A percentile compares a stretch with the other conserved stretches of the same genome.
phyloP scores from a whole-genome alignment of 2,888 invertebrate genomes.

The Agrotis ipsilon region DNA sequence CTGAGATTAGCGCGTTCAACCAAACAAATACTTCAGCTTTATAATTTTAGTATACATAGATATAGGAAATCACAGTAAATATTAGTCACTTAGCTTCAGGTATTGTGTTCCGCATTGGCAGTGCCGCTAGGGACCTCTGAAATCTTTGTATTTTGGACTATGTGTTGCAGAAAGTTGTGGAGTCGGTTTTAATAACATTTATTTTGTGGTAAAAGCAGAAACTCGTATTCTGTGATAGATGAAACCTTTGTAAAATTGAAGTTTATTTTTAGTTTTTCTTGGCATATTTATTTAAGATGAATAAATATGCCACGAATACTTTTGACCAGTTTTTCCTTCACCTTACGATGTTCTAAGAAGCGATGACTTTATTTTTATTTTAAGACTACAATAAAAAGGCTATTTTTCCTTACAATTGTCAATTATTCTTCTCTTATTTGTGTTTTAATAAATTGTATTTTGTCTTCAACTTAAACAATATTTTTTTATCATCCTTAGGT shows the following conservation, averaged over 20 bases:
- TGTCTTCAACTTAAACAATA: too few relatives aligned
- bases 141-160: slow-evolving; percentile 31
- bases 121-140: slow-evolving; percentile 20
- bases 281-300: too few relatives aligned
- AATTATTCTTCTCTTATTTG: too few relatives aligned
- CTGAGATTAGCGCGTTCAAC: too few relatives aligned
- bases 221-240: too few relatives aligned
- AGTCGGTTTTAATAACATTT: slow-evolving; percentile 1
- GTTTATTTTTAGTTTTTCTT: too few relatives aligned
- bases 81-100: slow-evolving; percentile 12
- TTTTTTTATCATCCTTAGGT: too few relatives aligned
- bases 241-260: not conserved
- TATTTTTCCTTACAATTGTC: not conserved
- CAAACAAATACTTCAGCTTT: too few relatives aligned
- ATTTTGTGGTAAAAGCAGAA: not conserved
- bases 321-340: not conserved
- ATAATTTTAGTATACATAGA: too few relatives aligned
- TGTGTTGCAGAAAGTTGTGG: slow-evolving; percentile 16
- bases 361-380: not conserved
- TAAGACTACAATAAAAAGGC: not conserved
- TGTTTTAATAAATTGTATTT: too few relatives aligned
- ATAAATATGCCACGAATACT: not conserved
- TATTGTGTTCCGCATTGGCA: slow-evolving; percentile 28
- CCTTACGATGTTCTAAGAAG: not conserved
- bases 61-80: too few relatives aligned